Percentiles rank a stretch among this genome's conserved stretches.
phyloP scores from a whole-genome alignment of 2,113 vertebrate species.

The Semicossyphus pulcher region DNA sequence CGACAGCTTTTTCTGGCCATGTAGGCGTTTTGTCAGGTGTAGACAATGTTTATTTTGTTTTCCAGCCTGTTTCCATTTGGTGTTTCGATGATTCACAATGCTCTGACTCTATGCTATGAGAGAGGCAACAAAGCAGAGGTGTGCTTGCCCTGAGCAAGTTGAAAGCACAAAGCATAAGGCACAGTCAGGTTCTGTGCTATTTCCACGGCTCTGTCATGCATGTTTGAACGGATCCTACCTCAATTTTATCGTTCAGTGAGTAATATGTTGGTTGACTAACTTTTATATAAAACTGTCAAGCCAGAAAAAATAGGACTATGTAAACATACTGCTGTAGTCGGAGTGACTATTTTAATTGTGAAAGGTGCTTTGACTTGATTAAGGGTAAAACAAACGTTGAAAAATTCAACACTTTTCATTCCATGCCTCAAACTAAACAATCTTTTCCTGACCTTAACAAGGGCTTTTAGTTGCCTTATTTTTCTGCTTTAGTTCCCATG shows the following conservation, averaged over 20 bases:
- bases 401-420: no score
- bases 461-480: no score
- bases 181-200: neutral
- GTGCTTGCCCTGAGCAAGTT: constrained; percentile 7
- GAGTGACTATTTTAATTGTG: neutral
- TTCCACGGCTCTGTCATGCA: neutral
- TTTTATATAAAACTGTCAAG: neutral
- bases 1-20: neutral
- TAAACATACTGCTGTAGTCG: no score
- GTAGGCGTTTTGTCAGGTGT: constrained; percentile 12
- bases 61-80: constrained; percentile 8
- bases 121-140: constrained; percentile 27
- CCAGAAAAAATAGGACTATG: neutral
- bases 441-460: no score
- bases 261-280: neutral
- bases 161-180: constrained; percentile 15
- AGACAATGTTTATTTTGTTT: neutral
- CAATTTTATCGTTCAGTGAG: neutral
- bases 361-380: neutral
- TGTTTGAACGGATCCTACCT: constrained; percentile 1
- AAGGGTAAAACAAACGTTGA: no score
- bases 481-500: no score
- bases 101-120: constrained; percentile 16
- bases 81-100: constrained; percentile 54
- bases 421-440: no score